Evolutionary conservation across 2,797 vertebrate genomes (phyloP).

Genomic region (Agapornis canus): DNA sequence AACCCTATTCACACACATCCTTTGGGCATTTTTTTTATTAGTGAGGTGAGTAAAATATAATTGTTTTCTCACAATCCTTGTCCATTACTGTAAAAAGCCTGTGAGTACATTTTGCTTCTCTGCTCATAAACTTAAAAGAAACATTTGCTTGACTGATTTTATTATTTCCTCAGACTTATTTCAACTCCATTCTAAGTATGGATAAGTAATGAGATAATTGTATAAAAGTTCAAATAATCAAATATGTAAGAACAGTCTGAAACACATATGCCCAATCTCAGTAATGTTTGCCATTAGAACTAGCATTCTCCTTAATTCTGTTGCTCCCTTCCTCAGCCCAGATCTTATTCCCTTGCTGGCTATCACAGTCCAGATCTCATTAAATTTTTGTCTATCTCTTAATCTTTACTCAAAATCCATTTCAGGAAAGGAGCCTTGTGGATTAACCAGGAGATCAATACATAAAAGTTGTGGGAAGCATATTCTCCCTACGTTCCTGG

Average conservation of each 20-base stretch:
- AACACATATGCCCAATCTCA: background rate
- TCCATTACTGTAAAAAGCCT: background rate
- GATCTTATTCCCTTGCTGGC: background rate
- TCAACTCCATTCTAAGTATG: background rate
- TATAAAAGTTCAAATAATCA: constrained; percentile 30
- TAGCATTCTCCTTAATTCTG: background rate
- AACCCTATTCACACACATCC: background rate
- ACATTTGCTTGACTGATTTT: constrained; percentile 24
- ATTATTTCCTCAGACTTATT: constrained; percentile 12
- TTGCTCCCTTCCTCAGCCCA: background rate
- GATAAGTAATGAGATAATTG: constrained; percentile 32
- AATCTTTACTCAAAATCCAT: background rate
- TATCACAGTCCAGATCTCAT: background rate
- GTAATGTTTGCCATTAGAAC: background rate
- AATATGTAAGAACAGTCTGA: constrained; percentile 4
- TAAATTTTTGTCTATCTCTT: background rate
- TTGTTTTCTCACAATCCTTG: background rate
- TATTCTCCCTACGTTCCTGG: background rate
- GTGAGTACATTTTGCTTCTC: background rate
- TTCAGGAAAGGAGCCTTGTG: background rate
- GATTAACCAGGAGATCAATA: background rate
- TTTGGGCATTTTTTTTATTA: background rate
- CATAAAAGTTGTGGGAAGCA: background rate
- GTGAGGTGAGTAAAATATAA: background rate
- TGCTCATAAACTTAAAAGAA: constrained; percentile 9